Percentiles rank a stretch among this genome's conserved stretches.
These are phyloP conservation scores for Pseudochirops cupreus DNA, from an alignment of 2,797 vertebrate genomes.

Conservation along the genomic window DNA sequence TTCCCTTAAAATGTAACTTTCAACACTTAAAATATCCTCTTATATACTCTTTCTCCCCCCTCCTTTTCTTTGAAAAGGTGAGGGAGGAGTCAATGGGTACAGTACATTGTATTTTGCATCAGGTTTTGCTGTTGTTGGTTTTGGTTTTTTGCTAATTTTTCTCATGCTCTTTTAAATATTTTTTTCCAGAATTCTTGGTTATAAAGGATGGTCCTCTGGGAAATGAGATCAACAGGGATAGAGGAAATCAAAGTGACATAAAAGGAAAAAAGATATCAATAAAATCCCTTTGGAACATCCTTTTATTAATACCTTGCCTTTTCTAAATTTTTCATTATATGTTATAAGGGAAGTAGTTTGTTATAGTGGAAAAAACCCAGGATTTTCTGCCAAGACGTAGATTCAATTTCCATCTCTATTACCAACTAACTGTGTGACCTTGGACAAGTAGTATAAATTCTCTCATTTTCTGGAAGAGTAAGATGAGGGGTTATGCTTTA, in stretches of 20 bases:
- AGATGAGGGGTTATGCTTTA: background rate
- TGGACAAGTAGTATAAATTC: slow-evolving; percentile 38
- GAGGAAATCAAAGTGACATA: background rate
- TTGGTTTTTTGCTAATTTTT: background rate
- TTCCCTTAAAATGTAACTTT: background rate
- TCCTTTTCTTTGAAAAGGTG: background rate
- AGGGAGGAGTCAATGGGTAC: background rate
- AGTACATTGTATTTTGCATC: background rate
- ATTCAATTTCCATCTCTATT: background rate
- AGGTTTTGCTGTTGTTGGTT: too few relatives aligned
- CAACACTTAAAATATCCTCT: background rate
- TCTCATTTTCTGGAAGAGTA: background rate
- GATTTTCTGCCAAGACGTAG: background rate
- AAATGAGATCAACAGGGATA: background rate
- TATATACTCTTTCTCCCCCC: background rate
- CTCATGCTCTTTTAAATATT: background rate
- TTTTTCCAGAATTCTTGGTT: background rate
- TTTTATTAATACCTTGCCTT: background rate
- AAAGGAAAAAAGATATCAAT: background rate
- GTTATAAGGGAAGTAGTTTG: background rate
- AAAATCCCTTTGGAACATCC: background rate
- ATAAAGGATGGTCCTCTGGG: background rate
- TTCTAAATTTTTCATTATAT: background rate
- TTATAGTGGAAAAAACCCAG: background rate
- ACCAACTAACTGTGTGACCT: slow-evolving; percentile 5